Evolutionary conservation across 2,888 invertebrate genomes (phyloP), one percentile per base, ranked within the genome.

Genomic region (Pseudococcus viburni): DNA sequence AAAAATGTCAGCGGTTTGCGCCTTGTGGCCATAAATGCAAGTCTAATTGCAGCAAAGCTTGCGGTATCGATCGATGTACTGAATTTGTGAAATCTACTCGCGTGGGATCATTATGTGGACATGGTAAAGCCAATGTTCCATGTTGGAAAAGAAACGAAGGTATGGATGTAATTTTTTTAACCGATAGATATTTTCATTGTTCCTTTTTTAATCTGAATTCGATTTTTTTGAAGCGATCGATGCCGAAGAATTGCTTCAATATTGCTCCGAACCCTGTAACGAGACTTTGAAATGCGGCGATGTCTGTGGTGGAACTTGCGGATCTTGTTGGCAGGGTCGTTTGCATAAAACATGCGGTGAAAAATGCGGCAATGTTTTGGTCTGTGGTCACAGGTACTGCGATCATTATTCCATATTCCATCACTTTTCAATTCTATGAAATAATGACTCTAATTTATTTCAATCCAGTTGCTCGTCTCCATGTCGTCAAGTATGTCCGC

Each of bases 371-470:
- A 92, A 92, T 85, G 90, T 91, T 15, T 92, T 94, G 89, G 93
- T 95, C 84, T 95, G 95, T 91, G 94, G 94, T 46, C 95, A 95
- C 91, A 91, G 92, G 93, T 93, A 90, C 11, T 91, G 90, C 0
- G 12, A 39, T 39, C 77, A 9, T 39, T 17, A 39, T 77, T 39
- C 0, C 15, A 17, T 33, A 33, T 33, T 33, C 26, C 26, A 39
- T 39, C 26, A 33, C 26, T 33, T 33, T 33, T 33, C 3, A 5
- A 17, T 39, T 39, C 7, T 39, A n/a, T 39, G 17, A 39, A 77
- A 77, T 17, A 39, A n/a, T 55, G 39, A 77, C 7, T 33, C 26
- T 3, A n/a, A 39, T n/a, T 77, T 1, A 33, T 73, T 77, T 39
- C n/a, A 1, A 39, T 1, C 0, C 89, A 93, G 93, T 64, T 94